Conservation (phyloP, 2,113 vertebrate genomes). For the Ammodytes marinus region DNA sequence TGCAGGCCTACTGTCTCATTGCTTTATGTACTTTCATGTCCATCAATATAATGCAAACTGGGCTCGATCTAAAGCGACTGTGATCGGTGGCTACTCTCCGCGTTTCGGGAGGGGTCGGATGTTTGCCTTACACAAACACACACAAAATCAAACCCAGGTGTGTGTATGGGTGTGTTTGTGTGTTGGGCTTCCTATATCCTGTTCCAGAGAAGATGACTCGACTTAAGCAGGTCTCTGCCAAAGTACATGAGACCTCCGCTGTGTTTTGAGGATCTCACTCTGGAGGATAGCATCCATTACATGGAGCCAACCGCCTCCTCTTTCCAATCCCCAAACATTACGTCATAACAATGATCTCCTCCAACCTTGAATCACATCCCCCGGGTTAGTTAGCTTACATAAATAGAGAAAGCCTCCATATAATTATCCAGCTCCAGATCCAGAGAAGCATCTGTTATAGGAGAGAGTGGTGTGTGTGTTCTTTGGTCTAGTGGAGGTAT, state of each 20-base stretch:
- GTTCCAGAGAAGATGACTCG: constrained; percentile 62
- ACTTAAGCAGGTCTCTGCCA: constrained; percentile 61
- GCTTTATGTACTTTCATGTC: constrained; percentile 47
- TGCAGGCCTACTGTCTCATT: constrained; percentile 24
- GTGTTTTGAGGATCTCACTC: constrained; percentile 60
- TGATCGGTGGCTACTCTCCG: constrained; percentile 16
- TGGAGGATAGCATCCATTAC: constrained; percentile 66
- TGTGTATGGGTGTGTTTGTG: constrained; percentile 18
- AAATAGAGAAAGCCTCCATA: constrained; percentile 50
- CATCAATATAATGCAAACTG: constrained; percentile 49
- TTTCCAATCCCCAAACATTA: constrained; percentile 54
- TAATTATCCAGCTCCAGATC: constrained; percentile 57
- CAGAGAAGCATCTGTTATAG: constrained; percentile 48
- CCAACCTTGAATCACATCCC: constrained; percentile 32
- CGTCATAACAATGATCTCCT: constrained; percentile 60
- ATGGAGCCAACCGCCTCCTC: constrained; percentile 7
- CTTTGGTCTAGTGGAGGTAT: too few species aligned
- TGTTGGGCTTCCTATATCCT: constrained; percentile 45
- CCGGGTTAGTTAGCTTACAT: not conserved
- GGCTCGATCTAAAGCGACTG: constrained; percentile 38
- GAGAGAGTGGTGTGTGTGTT: not conserved
- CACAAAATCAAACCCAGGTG: constrained; percentile 79
- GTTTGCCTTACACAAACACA: constrained; percentile 32
- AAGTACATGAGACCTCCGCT: constrained; percentile 70
- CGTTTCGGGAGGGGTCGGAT: constrained; percentile 22